These are phyloP conservation scores for Megaptera novaeangliae DNA, from an alignment of 2,113 vertebrate genomes.

Conservation along the genomic window DNA sequence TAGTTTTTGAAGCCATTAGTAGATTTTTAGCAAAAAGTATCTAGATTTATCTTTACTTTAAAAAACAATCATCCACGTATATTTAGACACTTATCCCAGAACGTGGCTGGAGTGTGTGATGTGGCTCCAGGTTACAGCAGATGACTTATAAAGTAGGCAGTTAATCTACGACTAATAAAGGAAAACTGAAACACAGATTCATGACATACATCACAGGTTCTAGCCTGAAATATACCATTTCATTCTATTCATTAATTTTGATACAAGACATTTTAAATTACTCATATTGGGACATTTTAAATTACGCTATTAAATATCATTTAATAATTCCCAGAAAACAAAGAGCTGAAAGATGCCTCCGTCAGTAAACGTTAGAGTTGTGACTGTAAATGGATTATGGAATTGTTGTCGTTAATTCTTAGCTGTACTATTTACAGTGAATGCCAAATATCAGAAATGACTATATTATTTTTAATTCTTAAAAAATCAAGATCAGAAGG, in stretches of 20 bases:
- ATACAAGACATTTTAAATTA: not conserved
- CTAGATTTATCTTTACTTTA: not conserved
- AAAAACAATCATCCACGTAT: not conserved
- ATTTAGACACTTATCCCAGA: not conserved
- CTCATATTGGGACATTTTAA: not conserved
- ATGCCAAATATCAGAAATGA: not conserved
- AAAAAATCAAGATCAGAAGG: slow-evolving; percentile 30
- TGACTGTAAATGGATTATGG: not conserved
- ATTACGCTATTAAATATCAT: not conserved
- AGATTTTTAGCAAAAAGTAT: not conserved
- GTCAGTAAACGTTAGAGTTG: not conserved
- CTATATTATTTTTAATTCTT: not conserved
- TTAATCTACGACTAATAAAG: not conserved
- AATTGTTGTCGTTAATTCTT: not conserved
- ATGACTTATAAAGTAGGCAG: not conserved
- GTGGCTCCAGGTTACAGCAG: not conserved
- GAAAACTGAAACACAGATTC: not conserved
- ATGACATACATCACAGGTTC: not conserved
- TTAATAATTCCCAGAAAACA: not conserved
- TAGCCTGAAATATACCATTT: not conserved
- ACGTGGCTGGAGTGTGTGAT: not conserved
- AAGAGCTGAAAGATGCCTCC: not conserved
- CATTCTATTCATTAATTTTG: slow-evolving; percentile 8
- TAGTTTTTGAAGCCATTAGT: not conserved
- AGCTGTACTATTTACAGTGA: not conserved